Conservation (phyloP, 2,113 vertebrate genomes). For the Gavia stellata region DNA sequence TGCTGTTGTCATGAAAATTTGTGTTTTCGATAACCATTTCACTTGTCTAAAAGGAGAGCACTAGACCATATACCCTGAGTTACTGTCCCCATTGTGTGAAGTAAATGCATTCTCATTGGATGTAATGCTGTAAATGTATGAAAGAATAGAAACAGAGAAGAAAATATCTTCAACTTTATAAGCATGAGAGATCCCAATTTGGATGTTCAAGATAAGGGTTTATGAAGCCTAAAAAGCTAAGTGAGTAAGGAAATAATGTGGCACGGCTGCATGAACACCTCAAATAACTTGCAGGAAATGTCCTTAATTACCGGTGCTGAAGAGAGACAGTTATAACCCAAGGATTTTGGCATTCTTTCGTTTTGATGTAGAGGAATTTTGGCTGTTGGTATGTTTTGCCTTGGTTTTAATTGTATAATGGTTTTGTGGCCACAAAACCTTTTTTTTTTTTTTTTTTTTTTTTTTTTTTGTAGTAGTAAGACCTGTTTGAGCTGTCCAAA, state of each 20-base stretch:
- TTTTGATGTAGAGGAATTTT: neutral
- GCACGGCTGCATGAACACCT: neutral
- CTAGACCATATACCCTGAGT: neutral
- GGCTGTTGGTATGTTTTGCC: neutral
- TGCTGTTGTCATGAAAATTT: neutral
- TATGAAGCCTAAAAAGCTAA: constrained; percentile 27
- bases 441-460: neutral
- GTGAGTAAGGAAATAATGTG: neutral
- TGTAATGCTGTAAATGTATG: neutral
- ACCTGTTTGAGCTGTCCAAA: neutral
- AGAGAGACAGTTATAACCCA: neutral
- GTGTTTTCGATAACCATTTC: neutral
- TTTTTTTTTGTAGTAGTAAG: neutral
- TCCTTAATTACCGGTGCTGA: neutral
- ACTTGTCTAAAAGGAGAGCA: neutral
- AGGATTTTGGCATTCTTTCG: neutral
- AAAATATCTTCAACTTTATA: neutral
- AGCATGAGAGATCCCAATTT: neutral
- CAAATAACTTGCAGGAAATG: neutral
- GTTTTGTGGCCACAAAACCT: neutral
- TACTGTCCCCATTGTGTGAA: neutral
- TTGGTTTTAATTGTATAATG: neutral
- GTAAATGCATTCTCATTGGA: neutral
- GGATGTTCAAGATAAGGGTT: neutral
- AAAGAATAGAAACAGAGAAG: constrained; percentile 3